Percentiles rank a stretch among this genome's conserved stretches.
Evolutionary conservation across 2,888 invertebrate species (phyloP).

Genomic region (Cheiracanthium punctorium): DNA sequence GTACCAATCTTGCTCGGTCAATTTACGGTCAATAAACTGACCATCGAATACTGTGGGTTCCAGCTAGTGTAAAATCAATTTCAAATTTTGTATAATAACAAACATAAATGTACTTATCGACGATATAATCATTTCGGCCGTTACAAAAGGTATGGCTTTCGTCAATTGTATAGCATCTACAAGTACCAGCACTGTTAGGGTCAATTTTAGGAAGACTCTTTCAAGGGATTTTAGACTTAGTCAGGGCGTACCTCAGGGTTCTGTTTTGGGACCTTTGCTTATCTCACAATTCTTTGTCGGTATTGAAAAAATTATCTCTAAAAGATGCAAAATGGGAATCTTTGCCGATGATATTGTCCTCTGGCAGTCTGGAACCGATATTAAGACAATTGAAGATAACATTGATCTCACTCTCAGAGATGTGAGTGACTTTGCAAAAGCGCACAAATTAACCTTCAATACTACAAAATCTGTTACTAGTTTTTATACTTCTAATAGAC

Average conservation of each 20-base stretch:
- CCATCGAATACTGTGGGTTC: no score
- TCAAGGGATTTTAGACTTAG: not conserved
- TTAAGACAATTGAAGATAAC: not conserved
- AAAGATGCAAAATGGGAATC: slow-evolving; percentile 5
- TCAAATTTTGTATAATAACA: no score
- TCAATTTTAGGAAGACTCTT: not conserved
- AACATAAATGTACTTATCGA: no score
- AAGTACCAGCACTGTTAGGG: not conserved
- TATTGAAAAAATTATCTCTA: slow-evolving; percentile 11
- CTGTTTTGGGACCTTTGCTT: not conserved
- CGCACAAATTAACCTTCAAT: not conserved
- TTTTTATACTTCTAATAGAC: slow-evolving; percentile 4
- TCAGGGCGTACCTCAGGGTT: not conserved
- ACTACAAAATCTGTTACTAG: not conserved
- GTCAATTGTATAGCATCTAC: no score
- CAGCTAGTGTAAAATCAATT: no score
- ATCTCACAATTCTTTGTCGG: not conserved
- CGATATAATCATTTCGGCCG: no score
- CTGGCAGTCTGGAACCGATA: not conserved
- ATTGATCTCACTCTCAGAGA: not conserved
- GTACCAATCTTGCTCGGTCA: no score
- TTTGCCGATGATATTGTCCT: slow-evolving; percentile 19
- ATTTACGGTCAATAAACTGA: no score
- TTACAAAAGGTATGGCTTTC: no score
- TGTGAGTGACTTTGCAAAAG: not conserved